Conservation (phyloP, 2,797 vertebrate species). For the Hylomyscus alleni region DNA sequence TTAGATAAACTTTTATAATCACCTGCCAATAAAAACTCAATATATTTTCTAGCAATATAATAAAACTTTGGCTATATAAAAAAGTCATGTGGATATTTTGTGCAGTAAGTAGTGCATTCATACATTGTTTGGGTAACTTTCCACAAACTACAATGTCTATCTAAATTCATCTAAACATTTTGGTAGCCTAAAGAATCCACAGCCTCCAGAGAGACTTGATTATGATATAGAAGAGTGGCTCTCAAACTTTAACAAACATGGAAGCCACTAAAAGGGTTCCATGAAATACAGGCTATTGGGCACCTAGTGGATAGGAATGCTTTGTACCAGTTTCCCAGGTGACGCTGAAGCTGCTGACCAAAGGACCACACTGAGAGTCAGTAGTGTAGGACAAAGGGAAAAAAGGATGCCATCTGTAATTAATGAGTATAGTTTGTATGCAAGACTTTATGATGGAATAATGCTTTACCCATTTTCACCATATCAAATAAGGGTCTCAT, state of each 20-base stretch:
- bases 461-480: background rate
- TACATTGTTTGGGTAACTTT: background rate
- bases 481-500: background rate
- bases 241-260: background rate
- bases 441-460: background rate
- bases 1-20: constrained; percentile 30
- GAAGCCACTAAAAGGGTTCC: background rate
- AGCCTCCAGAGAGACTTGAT: background rate
- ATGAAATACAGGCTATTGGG: background rate
- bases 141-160: background rate
- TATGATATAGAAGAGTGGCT: background rate
- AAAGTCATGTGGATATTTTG: background rate
- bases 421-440: background rate
- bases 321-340: background rate
- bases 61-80: background rate
- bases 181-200: background rate
- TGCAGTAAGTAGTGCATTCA: background rate
- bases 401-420: background rate
- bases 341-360: background rate
- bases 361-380: background rate
- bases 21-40: background rate
- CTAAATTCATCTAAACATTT: background rate
- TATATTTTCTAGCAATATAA: background rate
- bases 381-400: background rate
- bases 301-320: background rate